phyloP scores from a whole-genome alignment of 2,113 vertebrate species.

The Dendrocopos noguchii region DNA sequence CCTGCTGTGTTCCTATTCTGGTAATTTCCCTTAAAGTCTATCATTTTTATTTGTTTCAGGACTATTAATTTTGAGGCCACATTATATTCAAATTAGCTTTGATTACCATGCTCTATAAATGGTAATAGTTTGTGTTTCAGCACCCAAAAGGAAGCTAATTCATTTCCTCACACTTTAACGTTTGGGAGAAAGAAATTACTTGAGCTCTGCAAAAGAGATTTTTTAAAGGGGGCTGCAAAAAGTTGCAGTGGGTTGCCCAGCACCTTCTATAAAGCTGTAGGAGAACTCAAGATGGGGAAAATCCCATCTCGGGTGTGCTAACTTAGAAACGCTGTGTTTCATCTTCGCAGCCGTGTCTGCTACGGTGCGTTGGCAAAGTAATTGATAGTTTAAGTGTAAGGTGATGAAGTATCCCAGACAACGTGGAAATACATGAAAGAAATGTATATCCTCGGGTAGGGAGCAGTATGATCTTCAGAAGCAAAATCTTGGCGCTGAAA shows the following conservation, averaged over 20 bases:
- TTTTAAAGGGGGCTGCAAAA: neutral
- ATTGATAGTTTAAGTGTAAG: neutral
- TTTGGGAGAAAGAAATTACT: neutral
- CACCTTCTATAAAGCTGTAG: neutral
- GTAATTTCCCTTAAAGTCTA: slow-evolving; percentile 4
- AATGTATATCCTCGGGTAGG: fast-evolving
- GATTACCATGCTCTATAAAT: slow-evolving; percentile 29
- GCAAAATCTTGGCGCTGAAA: neutral
- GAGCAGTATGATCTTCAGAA: neutral
- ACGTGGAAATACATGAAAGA: neutral
- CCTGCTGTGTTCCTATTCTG: neutral
- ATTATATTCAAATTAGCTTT: slow-evolving; percentile 56
- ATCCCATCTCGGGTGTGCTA: neutral
- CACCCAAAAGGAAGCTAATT: slow-evolving; percentile 11
- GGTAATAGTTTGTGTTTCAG: slow-evolving; percentile 17
- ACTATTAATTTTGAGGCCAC: slow-evolving; percentile 21
- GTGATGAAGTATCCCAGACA: neutral
- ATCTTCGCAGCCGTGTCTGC: neutral
- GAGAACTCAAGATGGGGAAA: neutral
- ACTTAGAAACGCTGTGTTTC: neutral
- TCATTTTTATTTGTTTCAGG: slow-evolving; percentile 11
- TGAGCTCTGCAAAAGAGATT: neutral
- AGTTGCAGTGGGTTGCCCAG: fast-evolving
- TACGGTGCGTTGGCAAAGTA: neutral
- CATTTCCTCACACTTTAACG: neutral